phyloP scores from a whole-genome alignment of 2,113 vertebrate species.

The Malaclemys terrapin region DNA sequence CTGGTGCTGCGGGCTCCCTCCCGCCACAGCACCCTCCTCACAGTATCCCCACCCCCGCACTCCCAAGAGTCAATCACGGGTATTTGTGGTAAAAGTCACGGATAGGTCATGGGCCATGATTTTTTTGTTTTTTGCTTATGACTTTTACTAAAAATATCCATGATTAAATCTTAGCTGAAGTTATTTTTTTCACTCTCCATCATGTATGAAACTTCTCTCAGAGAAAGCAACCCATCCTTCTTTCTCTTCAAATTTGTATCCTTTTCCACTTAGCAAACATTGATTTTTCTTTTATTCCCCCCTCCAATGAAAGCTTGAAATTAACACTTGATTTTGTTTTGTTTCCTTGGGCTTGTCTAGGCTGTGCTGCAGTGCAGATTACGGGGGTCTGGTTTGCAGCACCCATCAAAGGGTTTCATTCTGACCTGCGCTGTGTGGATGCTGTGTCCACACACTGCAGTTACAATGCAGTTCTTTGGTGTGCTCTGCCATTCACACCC shows the following conservation, averaged over 20 bases:
- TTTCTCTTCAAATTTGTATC: not conserved
- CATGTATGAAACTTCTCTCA: not conserved
- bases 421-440: not conserved
- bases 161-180: not conserved
- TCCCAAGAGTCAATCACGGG: too few relatives aligned
- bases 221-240: not conserved
- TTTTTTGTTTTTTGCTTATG: too few relatives aligned
- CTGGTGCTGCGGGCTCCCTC: too few relatives aligned
- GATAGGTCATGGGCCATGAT: too few relatives aligned
- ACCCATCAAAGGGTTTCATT: not conserved
- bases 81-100: too few relatives aligned
- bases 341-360: not conserved
- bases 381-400: not conserved
- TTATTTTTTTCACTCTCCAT: not conserved
- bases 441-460: not conserved
- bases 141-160: too few relatives aligned
- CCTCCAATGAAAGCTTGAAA: rapidly evolving
- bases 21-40: too few relatives aligned
- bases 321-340: rapidly evolving
- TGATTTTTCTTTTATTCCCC: not conserved
- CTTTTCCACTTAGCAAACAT: not conserved
- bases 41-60: too few relatives aligned
- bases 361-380: too few relatives aligned
- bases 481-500: not conserved
- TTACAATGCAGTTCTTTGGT: not conserved